Percentiles rank a stretch among this genome's conserved stretches.
phyloP scores from a whole-genome alignment of 2,113 vertebrate species.

The Nansenia antarctica region DNA sequence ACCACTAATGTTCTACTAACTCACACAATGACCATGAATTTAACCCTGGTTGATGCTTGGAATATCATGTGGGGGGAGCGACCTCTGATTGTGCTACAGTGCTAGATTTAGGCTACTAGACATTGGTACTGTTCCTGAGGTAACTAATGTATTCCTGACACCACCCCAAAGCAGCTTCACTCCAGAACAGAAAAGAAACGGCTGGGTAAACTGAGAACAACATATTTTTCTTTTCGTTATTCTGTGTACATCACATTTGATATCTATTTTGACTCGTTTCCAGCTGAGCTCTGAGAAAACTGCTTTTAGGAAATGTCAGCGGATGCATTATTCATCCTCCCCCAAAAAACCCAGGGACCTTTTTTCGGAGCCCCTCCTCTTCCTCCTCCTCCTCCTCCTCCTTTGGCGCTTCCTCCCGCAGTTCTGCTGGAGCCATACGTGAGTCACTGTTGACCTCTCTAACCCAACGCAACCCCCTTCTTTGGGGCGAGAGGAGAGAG shows the following conservation, averaged over 20 bases:
- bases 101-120: not conserved
- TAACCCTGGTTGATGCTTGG: not conserved
- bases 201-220: not conserved
- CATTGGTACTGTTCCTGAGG: not conserved
- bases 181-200: not conserved
- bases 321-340: slow-evolving; percentile 33
- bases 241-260: not conserved
- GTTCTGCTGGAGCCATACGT: slow-evolving; percentile 5
- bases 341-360: slow-evolving; percentile 5
- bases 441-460: slow-evolving; percentile 1
- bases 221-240: not conserved
- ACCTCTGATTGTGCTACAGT: not conserved
- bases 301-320: slow-evolving; percentile 40
- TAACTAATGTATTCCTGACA: slow-evolving; percentile 19
- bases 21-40: slow-evolving; percentile 1
- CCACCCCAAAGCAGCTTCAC: slow-evolving; percentile 14
- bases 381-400: not conserved
- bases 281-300: not conserved
- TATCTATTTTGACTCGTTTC: not conserved
- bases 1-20: slow-evolving; percentile 36
- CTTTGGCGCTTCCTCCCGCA: no score
- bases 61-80: not conserved
- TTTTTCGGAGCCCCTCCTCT: not conserved
- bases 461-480: not conserved
- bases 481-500: not conserved